Base-by-base conservation (phyloP, 2,888 invertebrate genomes). In the Ennomos erosarius region DNA sequence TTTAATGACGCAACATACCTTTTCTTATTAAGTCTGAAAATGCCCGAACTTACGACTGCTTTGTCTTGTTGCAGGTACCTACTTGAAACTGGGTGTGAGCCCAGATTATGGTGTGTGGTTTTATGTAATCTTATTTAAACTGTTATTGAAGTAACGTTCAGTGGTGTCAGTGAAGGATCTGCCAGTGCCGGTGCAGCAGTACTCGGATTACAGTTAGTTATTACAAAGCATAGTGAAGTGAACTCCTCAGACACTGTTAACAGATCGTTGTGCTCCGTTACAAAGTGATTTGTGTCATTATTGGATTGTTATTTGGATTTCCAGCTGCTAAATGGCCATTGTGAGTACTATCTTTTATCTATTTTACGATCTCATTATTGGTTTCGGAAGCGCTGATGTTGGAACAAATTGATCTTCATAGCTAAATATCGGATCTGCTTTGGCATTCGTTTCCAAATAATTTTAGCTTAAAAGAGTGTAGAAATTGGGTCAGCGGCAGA, bases 41-140 rank as follows among this genome's bases (percentile, higher is more conserved):
- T 62, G 76, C 76, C 64, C 79, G 76, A 81, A 83, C 82, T 88
- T 81, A 88, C 81, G 75, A 80, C 75, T 76, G 88, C 89, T 90
- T 90, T 91, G 90, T 90, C 88, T 92, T 89, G 88, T 91, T 91
- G 83, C 90, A 92, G 91, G 91, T 90, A 91, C 85, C 83, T 85
- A 83, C 84, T 87, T 82, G 86, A 86, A 86, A 84, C 87, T 86
- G 90, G 90, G 90, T 92, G 90, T 90, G 90, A 89, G 82, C 90
- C 85, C 86, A 88, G 90, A 87, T n/a, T 89, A 87, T 86, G 83
- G 80, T 82, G 88, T 87, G 85, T 84, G 85, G 85, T 88, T 91
- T 90, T 90, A 90, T 90, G 85, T 89, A 90, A 91, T 87, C 85
- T 83, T 85, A 83, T 82, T 79, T 78, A 81, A 79, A 82, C 81